These are phyloP conservation scores for Mimas tiliae DNA, from an alignment of 2,888 invertebrate species.

Conservation along the genomic window DNA sequence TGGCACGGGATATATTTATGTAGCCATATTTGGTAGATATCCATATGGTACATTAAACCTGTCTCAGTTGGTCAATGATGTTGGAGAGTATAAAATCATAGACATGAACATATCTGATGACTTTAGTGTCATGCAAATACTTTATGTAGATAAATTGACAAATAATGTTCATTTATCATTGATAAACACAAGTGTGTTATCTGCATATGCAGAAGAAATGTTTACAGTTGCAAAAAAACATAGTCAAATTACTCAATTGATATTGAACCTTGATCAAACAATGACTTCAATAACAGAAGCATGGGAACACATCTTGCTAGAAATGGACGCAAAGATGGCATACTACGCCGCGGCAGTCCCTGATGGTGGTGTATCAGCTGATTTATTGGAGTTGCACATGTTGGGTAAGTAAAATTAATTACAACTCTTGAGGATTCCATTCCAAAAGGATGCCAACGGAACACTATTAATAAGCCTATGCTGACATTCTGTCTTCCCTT, in stretches of 20 bases:
- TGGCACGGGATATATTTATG: slow-evolving; percentile 88
- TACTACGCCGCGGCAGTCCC: slow-evolving; percentile 93
- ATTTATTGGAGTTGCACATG: slow-evolving; percentile 95
- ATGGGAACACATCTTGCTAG: slow-evolving; percentile 96
- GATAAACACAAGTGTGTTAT: slow-evolving; percentile 86
- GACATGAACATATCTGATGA: slow-evolving; percentile 89
- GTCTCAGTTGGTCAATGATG: slow-evolving; percentile 82
- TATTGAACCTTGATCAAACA: slow-evolving; percentile 89
- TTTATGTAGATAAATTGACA: slow-evolving; percentile 81
- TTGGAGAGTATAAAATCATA: slow-evolving; percentile 84
- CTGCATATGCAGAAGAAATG: slow-evolving; percentile 88
- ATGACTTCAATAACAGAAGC: slow-evolving; percentile 94
- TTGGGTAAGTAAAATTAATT: slow-evolving; percentile 83
- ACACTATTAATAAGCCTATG: too few species aligned
- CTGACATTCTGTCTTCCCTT: too few species aligned
- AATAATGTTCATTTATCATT: slow-evolving; percentile 76
- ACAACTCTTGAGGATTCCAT: too few species aligned
- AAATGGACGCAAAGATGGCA: slow-evolving; percentile 96
- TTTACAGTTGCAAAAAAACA: slow-evolving; percentile 90
- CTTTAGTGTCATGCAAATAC: slow-evolving; percentile 88
- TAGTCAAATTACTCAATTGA: slow-evolving; percentile 88
- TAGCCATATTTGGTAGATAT: slow-evolving; percentile 94
- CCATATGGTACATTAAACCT: slow-evolving; percentile 89
- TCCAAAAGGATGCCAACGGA: too few species aligned
- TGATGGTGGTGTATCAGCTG: slow-evolving; percentile 93